Conservation (phyloP, 92 coral and sea anemone species). For the Metridium senile region DNA sequence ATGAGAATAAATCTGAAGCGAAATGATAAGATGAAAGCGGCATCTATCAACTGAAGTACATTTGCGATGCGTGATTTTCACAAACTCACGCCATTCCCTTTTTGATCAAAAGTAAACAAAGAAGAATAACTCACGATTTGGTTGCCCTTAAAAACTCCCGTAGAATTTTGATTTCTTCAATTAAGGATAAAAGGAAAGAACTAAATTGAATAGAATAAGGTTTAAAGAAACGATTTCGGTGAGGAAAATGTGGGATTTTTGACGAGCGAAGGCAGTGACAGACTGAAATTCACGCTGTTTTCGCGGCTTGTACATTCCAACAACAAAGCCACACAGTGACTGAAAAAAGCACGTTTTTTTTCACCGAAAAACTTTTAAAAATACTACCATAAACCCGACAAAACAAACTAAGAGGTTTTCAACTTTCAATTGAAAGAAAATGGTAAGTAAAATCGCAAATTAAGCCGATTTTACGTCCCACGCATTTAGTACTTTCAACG, state of each 20-base stretch:
- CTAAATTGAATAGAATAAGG: background rate
- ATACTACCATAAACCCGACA: background rate
- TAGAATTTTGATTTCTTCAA: background rate
- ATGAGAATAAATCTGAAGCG: too few species aligned
- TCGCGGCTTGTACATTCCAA: conserved; percentile 29
- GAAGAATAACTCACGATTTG: conserved; percentile 1
- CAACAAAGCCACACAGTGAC: conserved; percentile 18
- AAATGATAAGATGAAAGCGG: background rate
- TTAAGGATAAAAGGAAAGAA: background rate
- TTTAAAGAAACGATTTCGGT: background rate
- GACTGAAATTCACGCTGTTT: background rate
- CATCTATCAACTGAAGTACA: background rate
- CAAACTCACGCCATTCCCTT: conserved; percentile 33
- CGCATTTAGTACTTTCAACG: background rate
- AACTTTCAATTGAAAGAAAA: background rate
- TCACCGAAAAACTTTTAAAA: background rate
- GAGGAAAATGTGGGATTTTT: background rate
- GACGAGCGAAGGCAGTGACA: background rate
- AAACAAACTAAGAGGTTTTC: background rate
- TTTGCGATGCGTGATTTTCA: conserved; percentile 17
- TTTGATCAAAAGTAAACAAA: conserved; percentile 30
- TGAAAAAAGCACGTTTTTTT: conserved; percentile 2
- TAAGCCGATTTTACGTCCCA: background rate
- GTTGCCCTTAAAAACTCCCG: background rate
- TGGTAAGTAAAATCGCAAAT: background rate